Evolutionary conservation across 2,797 vertebrate genomes (phyloP).

Genomic region (Petrocephalus sullivani): DNA sequence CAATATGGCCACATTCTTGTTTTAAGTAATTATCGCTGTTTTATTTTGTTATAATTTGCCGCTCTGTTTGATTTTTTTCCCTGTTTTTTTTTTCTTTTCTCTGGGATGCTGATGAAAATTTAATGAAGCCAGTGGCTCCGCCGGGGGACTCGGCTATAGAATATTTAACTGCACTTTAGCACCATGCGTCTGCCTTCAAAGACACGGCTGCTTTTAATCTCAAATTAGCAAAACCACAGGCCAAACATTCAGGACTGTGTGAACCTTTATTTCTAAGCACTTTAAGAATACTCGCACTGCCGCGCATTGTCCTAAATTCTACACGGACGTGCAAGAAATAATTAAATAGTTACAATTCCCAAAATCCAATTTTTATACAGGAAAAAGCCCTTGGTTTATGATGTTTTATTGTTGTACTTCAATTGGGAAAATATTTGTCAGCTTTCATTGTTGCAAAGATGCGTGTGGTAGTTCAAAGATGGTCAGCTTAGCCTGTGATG

Average conservation of each 20-base stretch:
- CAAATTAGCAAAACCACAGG: slow-evolving; percentile 82
- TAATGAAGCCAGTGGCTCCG: slow-evolving; percentile 95
- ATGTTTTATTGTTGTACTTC: slow-evolving; percentile 35
- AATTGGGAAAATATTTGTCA: slow-evolving; percentile 84
- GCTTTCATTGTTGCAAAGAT: slow-evolving; percentile 69
- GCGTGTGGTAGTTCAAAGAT: slow-evolving; percentile 36
- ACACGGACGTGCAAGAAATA: neutral
- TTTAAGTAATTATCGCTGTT: slow-evolving; percentile 56
- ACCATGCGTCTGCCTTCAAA: slow-evolving; percentile 95
- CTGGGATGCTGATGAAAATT: slow-evolving; percentile 96
- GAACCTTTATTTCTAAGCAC: slow-evolving; percentile 50
- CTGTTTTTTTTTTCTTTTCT: slow-evolving; percentile 69
- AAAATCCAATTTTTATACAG: slow-evolving; percentile 6
- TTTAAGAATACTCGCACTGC: slow-evolving; percentile 25
- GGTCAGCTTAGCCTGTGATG: slow-evolving; percentile 60
- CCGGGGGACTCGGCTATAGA: slow-evolving; percentile 86
- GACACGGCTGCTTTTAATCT: slow-evolving; percentile 75
- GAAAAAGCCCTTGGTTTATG: neutral
- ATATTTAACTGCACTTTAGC: slow-evolving; percentile 99
- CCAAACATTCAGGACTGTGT: slow-evolving; percentile 67
- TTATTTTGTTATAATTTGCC: slow-evolving; percentile 75
- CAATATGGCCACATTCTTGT: neutral
- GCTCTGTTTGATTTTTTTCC: slow-evolving; percentile 69
- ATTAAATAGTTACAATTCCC: slow-evolving; percentile 1
- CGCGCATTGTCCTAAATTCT: slow-evolving; percentile 31